These are phyloP conservation scores for Ranitomeya imitator DNA, from an alignment of 2,113 vertebrate genomes.

Conservation along the genomic window DNA sequence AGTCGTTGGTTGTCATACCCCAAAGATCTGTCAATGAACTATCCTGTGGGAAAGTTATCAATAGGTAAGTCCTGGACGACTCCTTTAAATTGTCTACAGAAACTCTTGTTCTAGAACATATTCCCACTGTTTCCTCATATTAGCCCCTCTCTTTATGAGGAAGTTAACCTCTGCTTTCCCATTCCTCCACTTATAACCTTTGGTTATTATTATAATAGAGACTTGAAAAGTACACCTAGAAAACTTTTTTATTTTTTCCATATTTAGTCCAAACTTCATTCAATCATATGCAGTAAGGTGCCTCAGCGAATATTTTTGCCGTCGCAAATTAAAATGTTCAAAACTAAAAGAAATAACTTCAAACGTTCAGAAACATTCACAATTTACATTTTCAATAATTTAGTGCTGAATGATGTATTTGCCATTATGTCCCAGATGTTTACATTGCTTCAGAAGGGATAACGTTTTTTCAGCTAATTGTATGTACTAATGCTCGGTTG, in stretches of 20 bases:
- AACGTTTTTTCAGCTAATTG: constrained; percentile 19
- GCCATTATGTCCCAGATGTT: constrained; percentile 14
- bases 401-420: constrained; percentile 14
- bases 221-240: neutral
- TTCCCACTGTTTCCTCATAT: too few relatives aligned
- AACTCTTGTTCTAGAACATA: too few relatives aligned
- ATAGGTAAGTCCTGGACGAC: too few relatives aligned
- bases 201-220: neutral
- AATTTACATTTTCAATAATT: constrained; percentile 24
- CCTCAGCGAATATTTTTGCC: neutral
- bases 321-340: neutral
- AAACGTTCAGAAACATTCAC: neutral
- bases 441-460: constrained; percentile 18
- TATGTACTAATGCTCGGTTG: constrained; percentile 11
- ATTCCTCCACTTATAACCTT: neutral
- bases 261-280: neutral
- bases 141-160: too few relatives aligned
- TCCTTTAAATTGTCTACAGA: too few relatives aligned
- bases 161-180: too few relatives aligned
- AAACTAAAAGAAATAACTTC: neutral
- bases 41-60: too few relatives aligned
- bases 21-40: too few relatives aligned
- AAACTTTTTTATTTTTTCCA: neutral
- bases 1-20: too few relatives aligned
- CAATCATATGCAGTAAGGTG: neutral